Evolutionary conservation across 2,888 invertebrate genomes (phyloP), one percentile per base, ranked within the genome.

Genomic region (Pristionchus entomophagus): DNA sequence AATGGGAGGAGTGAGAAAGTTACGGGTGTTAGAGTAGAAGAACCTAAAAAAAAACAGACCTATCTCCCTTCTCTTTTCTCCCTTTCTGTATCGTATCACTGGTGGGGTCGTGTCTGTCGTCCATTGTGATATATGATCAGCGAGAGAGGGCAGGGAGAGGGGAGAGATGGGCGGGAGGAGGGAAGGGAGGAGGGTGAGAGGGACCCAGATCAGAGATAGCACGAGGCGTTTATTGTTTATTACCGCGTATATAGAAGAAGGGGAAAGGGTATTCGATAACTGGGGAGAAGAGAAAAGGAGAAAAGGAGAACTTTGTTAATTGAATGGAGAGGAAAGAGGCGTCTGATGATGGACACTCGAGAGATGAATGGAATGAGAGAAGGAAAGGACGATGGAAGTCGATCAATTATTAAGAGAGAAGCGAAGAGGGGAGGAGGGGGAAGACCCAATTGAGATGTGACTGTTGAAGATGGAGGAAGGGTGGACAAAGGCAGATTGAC

Each of bases 351-450:
- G 49, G 78, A 73, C 73, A 73, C 73, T 73, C 73, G 73, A 73
- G n/a, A n/a, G 45, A 41, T 73, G 73, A 73, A 73, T 73, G 26
- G 73, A 73, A 73, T 45, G 73, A 73, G 73, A 73, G n/a, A n/a
- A 35, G 62, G 35, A 32, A 38, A 81, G 35, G 45, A 83, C 22
- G 62, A 83, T 53, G 82, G 62, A 38, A 86, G 86, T 87, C 86
- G 84, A 86, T 49, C 69, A 85, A 80, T 80, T 80, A 80, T 80
- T 80, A 86, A 82, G 86, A 59, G 86, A 49, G 78, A n/a, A n/a
- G n/a, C 53, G 83, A 85, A 49, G 59, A 41, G 53, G 80, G 41
- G 81, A 38, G 29, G 41, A 56, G 41, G 82, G 69, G 56, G 59
- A 84, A 29, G 59, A 35, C 59, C 41, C 78, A 80, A 80, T 80